Base-by-base conservation (phyloP, 2,113 vertebrate species). In the Lanius ludovicianus region DNA sequence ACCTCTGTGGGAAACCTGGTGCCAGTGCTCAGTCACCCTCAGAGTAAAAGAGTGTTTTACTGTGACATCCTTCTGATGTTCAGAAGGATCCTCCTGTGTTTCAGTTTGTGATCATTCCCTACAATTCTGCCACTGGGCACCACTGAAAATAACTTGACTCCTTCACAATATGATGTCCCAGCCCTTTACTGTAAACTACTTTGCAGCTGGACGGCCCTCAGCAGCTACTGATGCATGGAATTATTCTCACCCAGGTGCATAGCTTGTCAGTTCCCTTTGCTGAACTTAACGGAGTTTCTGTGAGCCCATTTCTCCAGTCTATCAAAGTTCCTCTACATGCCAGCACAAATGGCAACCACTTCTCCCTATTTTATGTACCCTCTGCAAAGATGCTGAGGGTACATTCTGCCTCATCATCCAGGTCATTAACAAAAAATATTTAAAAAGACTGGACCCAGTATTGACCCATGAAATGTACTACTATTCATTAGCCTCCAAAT, bases 101-200 rank as follows among this genome's bases (percentile, higher is more conserved):
- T 62, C 33, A 23, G 6, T 37, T 64, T 41, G 16, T 56, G 11
- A 20, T 5, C 4, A 16, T 27, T 74, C 15, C 17, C 13, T 25
- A 12, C 23, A 8, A 4, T 75, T 56, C 21, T 65, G 9, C 27
- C 11, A 8, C 17, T 23, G 6, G 5, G 1, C 16, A 49, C 9
- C 31, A 24, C 47, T 30, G 41, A 24, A 14, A 24, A n/a, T 21
- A 47, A 14, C 24, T 70, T 79, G 24, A 16, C 7, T 68, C 13
- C 15, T 70, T 44, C 31, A 37, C 17, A 44, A 28, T 9, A 15
- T 0, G 0, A 8, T 25, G 11, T 25, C 13, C 17, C 27, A 69
- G 24, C 12, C 31, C 15, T 60, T 44, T 77, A 55, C 12, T 3
- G 0, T 15, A 22, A 82, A 13, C 21, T 49, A 1, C 59, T 67